Base-by-base conservation (phyloP, 92 coral and sea anemone species). In the Zoanthus gigantus region DNA sequence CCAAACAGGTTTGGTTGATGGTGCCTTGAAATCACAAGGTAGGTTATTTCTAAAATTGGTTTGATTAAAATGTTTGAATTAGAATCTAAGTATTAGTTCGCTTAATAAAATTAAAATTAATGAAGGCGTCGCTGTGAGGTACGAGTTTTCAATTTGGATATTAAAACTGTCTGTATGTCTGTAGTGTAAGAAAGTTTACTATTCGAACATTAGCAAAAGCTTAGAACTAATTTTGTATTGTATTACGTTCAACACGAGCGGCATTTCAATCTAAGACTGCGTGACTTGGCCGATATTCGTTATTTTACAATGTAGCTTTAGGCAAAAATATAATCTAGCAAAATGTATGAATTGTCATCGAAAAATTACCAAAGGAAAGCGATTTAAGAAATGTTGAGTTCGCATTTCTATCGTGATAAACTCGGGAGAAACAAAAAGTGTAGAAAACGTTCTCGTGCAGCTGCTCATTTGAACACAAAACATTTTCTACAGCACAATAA, bases 21-120 rank as follows among this genome's bases (percentile, higher is more conserved):
- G 73, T 42, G 42, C 57, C 17, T 65, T 17, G 11, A 65, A 71
- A 18, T 34, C 16, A 14, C 58, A 46, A 81, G 85, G 85, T 81
- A 42, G 65, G 85, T 81, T 45, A 4, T 61, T 61, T 9, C 69
- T n/a, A 9, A 10, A 63, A 37, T 5, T 78, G 50, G 1, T 17
- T 16, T 63, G 9, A 17, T 17, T 18, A 58, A 58, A 0, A 17
- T 50, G 69, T 63, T 63, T 63, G 23, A 17, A 63, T 17, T 63
- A 17, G 69, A 17, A 17, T 63, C 9, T 17, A 63, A 37, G 2
- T 4, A 37, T 7, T 63, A n/a, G 29, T 6, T 18, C 30, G 30
- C 2, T 28, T 23, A 63, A 23, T 10, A 63, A 63, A 63, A 50
- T 50, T 10, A 63, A 63, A 63, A 50, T 50, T 50, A 50, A 50